Conservation (phyloP, 2,888 invertebrate genomes). For the Junonia oenone region DNA sequence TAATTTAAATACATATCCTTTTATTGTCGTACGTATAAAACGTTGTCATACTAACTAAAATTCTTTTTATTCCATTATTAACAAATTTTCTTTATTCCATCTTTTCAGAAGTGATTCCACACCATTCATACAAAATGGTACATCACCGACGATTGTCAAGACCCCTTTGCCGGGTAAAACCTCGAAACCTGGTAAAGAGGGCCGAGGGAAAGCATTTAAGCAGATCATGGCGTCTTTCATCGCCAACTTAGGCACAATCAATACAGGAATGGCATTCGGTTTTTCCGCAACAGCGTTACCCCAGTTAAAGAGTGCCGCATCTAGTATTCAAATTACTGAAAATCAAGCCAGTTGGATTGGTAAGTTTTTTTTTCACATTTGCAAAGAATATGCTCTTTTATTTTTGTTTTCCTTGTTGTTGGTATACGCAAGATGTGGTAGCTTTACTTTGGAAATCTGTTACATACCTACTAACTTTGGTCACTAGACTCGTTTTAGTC, state of each 20-base stretch:
- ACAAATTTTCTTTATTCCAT: neutral
- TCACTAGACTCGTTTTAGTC: too few species aligned
- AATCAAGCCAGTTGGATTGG: constrained; percentile 84
- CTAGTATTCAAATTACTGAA: constrained; percentile 75
- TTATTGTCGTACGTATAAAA: too few species aligned
- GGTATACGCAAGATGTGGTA: too few species aligned
- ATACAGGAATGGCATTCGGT: constrained; percentile 85
- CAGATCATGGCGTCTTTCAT: constrained; percentile 82
- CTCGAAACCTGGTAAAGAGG: constrained; percentile 46
- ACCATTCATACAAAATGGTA: constrained; percentile 65
- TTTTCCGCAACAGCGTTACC: constrained; percentile 84
- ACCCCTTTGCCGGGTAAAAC: constrained; percentile 38
- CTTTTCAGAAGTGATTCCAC: constrained; percentile 54
- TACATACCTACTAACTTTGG: too few species aligned
- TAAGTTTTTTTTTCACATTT: constrained; percentile 45
- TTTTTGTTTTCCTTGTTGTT: neutral
- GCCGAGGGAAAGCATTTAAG: constrained; percentile 65
- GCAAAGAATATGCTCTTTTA: neutral
- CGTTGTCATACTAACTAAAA: too few species aligned
- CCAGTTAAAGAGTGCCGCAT: constrained; percentile 72
- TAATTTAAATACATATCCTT: too few species aligned
- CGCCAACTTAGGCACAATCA: constrained; percentile 84
- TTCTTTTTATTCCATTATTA: neutral
- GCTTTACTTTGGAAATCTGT: too few species aligned
- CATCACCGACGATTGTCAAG: constrained; percentile 47